Base-by-base conservation (phyloP, 2,797 vertebrate genomes). In the Rhinogobio ventralis region DNA sequence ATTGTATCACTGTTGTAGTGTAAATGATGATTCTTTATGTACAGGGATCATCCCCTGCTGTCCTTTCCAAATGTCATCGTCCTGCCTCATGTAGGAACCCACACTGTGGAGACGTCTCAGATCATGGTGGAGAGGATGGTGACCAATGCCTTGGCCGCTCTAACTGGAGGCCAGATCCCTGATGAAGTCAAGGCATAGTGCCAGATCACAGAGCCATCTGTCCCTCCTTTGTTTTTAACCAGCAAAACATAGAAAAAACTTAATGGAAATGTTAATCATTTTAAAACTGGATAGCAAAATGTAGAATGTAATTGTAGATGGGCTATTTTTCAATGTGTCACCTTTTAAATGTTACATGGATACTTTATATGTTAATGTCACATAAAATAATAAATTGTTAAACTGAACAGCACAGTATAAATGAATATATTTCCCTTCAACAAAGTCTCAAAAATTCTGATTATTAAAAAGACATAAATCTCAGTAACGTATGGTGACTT, bases 11-110 rank as follows among this genome's bases (percentile, higher is more conserved):
- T 45, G 33, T 53, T 79, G 87, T 89, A 75, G 19, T 36, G 30
- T 51, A 66, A 25, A 77, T 30, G 1, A 36, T 76, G 42, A 46
- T 49, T 68, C 1, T 49, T 36, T 62, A 68, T 88, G 90, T 91
- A 42, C 92, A 96, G 95, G 90, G 92, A 92, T 86, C 94, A 95
- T 55, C 90, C 89, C 4, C 81, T 96, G 87, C 73, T 95, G 68
- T 90, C 92, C 71, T 69, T 96, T 73, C 94, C 93, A 66, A 96
- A 95, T 0, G 14, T 96, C 79, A 90, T 92, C 74, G 69, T 96
- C 89, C 91, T 91, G 0, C 94, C 95, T 82, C 95, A 96, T 76
- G 68, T 94, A 0, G 93, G 95, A 81, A 90, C 84, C 64, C 89
- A 90, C 87, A 95, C 93, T 36, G 66, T 90, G 68, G 91, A 91